Conservation (phyloP, 2,113 vertebrate species). For the Synchiropus splendidus region DNA sequence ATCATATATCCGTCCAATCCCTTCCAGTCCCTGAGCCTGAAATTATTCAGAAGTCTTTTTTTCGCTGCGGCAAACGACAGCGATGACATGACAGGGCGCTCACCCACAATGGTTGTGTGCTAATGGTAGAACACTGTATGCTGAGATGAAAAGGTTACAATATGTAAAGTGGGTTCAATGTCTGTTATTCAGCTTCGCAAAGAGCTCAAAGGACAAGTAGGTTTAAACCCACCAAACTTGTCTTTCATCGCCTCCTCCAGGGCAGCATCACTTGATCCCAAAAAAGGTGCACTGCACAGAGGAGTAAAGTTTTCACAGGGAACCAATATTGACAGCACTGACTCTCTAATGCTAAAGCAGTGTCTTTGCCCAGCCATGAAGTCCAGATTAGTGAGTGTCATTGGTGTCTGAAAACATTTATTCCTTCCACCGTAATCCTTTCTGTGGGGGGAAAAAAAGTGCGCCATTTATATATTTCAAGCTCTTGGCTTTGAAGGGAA, state of each 20-base stretch:
- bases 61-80: too few species aligned
- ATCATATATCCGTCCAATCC: slow-evolving; percentile 39
- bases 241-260: too few species aligned
- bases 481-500: slow-evolving; percentile 35
- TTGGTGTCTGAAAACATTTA: slow-evolving; percentile 38
- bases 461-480: slow-evolving; percentile 53
- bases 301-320: too few species aligned
- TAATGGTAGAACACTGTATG: slow-evolving; percentile 23
- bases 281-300: too few species aligned
- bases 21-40: slow-evolving; percentile 31
- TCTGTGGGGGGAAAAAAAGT: slow-evolving; percentile 29
- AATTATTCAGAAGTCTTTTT: slow-evolving; percentile 32
- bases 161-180: slow-evolving; percentile 7
- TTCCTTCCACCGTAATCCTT: slow-evolving; percentile 47
- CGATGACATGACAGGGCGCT: too few species aligned
- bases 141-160: slow-evolving; percentile 23
- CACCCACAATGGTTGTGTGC: slow-evolving; percentile 13
- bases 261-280: too few species aligned
- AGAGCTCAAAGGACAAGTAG: too few species aligned
- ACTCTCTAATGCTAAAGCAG: too few species aligned
- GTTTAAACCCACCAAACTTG: too few species aligned
- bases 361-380: too few species aligned
- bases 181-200: too few species aligned
- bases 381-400: slow-evolving; percentile 27
- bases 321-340: slow-evolving; percentile 6